phyloP scores from a whole-genome alignment of 2,113 vertebrate species.

The Misgurnus mizolepis region DNA sequence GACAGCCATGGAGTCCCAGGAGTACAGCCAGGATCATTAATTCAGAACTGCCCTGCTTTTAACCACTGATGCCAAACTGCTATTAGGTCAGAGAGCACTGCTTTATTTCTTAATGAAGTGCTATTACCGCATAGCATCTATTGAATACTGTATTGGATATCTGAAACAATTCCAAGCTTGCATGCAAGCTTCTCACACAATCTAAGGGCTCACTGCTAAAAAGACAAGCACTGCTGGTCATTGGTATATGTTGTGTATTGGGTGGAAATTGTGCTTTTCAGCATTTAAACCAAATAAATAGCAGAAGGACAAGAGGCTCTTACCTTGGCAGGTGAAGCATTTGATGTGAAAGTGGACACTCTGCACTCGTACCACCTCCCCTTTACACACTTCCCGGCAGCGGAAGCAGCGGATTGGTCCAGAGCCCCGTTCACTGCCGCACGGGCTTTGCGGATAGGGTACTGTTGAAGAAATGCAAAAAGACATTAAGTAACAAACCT shows the following conservation, averaged over 20 bases:
- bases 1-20: conserved; percentile 25
- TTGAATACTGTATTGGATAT: neutral
- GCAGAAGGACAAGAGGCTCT: conserved; percentile 12
- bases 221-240: too few relatives aligned
- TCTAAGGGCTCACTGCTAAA: neutral
- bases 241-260: too few relatives aligned
- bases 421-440: conserved; percentile 74
- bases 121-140: neutral
- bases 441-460: conserved; percentile 84
- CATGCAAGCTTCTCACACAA: neutral
- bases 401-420: conserved; percentile 90
- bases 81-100: conserved; percentile 19
- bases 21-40: conserved; percentile 23
- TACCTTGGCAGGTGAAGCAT: conserved; percentile 99
- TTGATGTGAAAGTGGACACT: conserved; percentile 96
- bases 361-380: conserved; percentile 96
- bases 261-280: too few relatives aligned
- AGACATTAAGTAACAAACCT: conserved; percentile 15
- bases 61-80: conserved; percentile 12
- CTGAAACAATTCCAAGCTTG: conserved; percentile 5
- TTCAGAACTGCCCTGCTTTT: conserved; percentile 13
- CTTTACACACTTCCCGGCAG: conserved; percentile 93
- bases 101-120: conserved; percentile 25
- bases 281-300: neutral
- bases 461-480: conserved; percentile 71